Evolutionary conservation across 1,140 invertebrate species (phyloP), one percentile per base, ranked within the genome.

Genomic region (Rhyacophila brunnea): DNA sequence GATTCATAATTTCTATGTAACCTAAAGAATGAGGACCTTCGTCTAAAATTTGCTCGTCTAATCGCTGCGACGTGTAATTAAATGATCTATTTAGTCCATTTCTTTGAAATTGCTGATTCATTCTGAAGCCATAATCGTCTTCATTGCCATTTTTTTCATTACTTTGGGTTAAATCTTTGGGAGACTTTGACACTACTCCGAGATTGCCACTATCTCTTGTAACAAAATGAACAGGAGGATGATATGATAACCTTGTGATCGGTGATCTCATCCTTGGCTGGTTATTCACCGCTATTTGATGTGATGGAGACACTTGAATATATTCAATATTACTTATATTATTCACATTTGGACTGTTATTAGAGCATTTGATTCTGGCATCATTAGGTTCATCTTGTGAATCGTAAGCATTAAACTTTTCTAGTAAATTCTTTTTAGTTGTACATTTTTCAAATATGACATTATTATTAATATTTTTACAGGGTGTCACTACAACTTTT

Each of bases 211-310:
- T 56, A 11, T 56, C 51, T 56, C 51, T 56, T 0, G 50, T 11
- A 1, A 49, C 43, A 51, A 59, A 63, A 43, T 60, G 53, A 32
- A 53, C 52, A 11, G 63, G 50, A 54, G 55, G 40, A 28, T 60
- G 48, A 54, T 52, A 65, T 35, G 40, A 60, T 5, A 65, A 55
- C 15, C 77, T 75, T 6, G 78, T 74, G 47, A 80, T 75, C 1
- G 78, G 76, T 43, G 76, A 78, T 17, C 78, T 71, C 35, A 74
- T 68, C 67, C 78, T 72, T 0, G 78, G 78, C 58, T 78, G 76
- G 55, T 80, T 80, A 44, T 76, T 75, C 0, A 80, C 74, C 20
- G 70, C 73, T 18, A 80, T 77, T 67, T 79, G 74, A 68, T 77
- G 76, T 36, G 76, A 69, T 49, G 78, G 68, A 14, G 72, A 71